Evolutionary conservation across 2,113 vertebrate species (phyloP), one percentile per base, ranked within the genome.

Genomic region (Odontophorus gujanensis): DNA sequence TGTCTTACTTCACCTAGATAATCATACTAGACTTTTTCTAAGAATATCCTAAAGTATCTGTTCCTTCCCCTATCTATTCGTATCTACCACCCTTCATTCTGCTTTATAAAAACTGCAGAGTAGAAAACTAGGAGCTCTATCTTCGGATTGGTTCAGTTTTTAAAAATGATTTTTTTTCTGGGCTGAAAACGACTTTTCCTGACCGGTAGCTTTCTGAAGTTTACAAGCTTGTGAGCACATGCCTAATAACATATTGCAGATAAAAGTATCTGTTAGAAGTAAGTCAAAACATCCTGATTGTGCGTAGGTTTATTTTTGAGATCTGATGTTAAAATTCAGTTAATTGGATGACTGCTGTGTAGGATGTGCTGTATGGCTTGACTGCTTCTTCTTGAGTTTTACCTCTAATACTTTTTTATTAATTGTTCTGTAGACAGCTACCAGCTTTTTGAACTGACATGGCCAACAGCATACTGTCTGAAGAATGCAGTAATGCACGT

Each of bases 151-250:
- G 36, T 53, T 84, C 84, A 51, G 17, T 94, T 89, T 71, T 79
- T 66, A 57, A 80, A 38, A 11, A 81, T 11, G 25, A 50, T 28
- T 72, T 77, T 72, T 77, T 61, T 82, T 82, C 53, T 73, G 43
- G 32, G 20, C 5, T 61, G 11, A 51, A 20, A 85, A 0, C 59
- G 13, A 38, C 19, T 81, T 85, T 66, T 89, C n/a, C 26, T 7
- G 28, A 53, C 53, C 89, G 19, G 53, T 69, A 68, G 45, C 45
- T 58, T 86, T 90, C 65, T 59, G 32, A 82, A 76, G 48, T 85
- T 69, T 81, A 90, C 88, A 74, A 63, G 50, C 20, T 11, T 61
- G 43, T 51, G 47, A 59, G 19, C 30, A 69, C 2, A 66, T 7
- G 30, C 20, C 11, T 50, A 76, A 28, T 20, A 80, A 53, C 19